Evolutionary conservation across 2,113 vertebrate species (phyloP), one percentile per base, ranked within the genome.

Genomic region (Lathamus discolor): DNA sequence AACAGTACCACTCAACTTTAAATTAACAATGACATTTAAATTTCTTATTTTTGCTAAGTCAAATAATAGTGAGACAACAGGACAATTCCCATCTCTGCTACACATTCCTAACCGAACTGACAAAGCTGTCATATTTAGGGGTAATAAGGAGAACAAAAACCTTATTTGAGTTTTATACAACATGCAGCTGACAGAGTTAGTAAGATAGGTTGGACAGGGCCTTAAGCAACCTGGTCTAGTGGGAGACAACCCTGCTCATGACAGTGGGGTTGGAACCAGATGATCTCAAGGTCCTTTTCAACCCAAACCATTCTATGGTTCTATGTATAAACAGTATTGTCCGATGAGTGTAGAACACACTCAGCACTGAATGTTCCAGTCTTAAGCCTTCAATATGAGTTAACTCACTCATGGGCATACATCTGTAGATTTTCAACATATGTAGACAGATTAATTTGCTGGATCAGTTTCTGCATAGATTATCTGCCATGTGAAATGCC

Each of bases 401-500:
- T 92, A 88, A 96, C 9, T 78, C 79, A 81, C 61, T 90, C 51
- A 44, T 1, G 3, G 61, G 9, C 23, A 70, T 29, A 68, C 27
- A 59, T 31, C 39, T 88, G 66, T 41, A 19, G 17, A 68, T 79
- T 75, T 86, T 55, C 76, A 63, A 57, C 57, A 48, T 14, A 75
- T 12, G 41, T 74, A 76, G 62, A 86, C 73, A 90, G 55, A 93
- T 46, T 23, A 82, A 88, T 93, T 77, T 88, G 64, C 80, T 92
- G 77, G 66, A 91, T 88, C 69, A 19, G 68, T 61, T 52, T 88
- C 76, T 86, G 61, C 69, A 93, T 79, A 61, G 92, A 95, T 93
- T 94, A 95, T 78, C 88, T 96, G 83, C 73, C 83, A 86, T 2
- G 35, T 72, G 43, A 92, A 89, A 74, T 88, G 76, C 72, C 92